A percentile compares a stretch with the other conserved stretches of the same genome.
Evolutionary conservation across 2,113 vertebrate genomes (phyloP).

Genomic region (Ceuthmochares aereus): DNA sequence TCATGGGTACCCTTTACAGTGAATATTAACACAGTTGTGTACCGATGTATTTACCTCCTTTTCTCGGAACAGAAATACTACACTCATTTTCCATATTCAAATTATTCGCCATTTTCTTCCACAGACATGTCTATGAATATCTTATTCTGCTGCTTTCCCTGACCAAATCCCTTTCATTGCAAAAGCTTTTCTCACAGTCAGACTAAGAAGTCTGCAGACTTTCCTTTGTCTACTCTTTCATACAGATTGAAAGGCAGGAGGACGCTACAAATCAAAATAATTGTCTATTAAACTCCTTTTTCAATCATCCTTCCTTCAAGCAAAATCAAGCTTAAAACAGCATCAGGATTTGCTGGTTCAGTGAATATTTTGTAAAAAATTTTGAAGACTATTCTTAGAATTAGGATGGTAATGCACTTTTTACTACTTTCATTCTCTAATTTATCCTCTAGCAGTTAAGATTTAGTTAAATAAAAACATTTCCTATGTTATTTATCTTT

Average conservation of each 20-base stretch:
- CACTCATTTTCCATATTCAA: neutral
- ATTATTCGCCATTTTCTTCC: neutral
- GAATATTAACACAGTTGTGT: neutral
- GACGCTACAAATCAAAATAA: neutral
- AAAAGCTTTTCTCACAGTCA: neutral
- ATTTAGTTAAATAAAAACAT: neutral
- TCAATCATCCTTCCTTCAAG: neutral
- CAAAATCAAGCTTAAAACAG: conserved; percentile 33
- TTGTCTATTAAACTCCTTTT: neutral
- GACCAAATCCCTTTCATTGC: neutral
- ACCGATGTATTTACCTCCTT: neutral
- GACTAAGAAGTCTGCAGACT: neutral
- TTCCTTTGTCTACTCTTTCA: neutral
- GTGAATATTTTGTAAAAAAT: neutral
- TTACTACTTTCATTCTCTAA: neutral
- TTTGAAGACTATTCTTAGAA: neutral
- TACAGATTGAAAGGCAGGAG: neutral
- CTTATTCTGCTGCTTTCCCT: neutral
- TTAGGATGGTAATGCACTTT: neutral
- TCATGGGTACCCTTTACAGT: neutral
- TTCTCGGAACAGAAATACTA: neutral
- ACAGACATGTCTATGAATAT: neutral
- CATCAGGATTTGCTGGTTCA: neutral
- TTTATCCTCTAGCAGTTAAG: neutral
- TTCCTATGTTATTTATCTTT: neutral